phyloP scores from a whole-genome alignment of 2,797 vertebrate species.

The Vespertilio murinus region DNA sequence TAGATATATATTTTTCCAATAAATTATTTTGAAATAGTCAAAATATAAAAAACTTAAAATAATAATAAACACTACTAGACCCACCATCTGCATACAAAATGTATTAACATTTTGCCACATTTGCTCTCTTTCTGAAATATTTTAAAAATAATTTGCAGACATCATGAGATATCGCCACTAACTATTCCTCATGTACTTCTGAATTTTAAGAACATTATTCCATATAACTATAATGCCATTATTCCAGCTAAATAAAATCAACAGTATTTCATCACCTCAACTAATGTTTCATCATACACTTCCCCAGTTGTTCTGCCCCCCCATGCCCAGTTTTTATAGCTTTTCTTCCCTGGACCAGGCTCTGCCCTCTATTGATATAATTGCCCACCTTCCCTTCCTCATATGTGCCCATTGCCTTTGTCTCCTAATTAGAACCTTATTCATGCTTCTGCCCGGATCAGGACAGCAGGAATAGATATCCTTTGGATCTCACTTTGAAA shows the following conservation, averaged over 20 bases:
- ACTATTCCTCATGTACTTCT: not conserved
- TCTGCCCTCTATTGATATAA: not conserved
- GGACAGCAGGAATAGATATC: not conserved
- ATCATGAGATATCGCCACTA: not conserved
- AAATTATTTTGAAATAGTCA: constrained; percentile 45
- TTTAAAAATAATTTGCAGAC: not conserved
- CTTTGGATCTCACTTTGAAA: not conserved
- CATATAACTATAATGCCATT: not conserved
- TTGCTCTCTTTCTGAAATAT: not conserved
- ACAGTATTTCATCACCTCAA: not conserved
- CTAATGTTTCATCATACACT: not conserved
- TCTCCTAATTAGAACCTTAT: not conserved
- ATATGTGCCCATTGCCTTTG: not conserved
- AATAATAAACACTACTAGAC: not conserved
- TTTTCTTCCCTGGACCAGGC: not conserved
- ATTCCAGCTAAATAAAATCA: not conserved
- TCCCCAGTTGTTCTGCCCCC: not conserved
- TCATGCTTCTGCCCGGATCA: not conserved
- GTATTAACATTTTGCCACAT: not conserved
- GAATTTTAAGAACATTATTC: not conserved
- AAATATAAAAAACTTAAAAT: not conserved
- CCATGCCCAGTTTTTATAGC: not conserved
- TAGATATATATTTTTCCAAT: not conserved
- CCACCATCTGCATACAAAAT: not conserved
- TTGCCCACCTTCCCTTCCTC: not conserved